Evolutionary conservation across 2,113 vertebrate genomes (phyloP), one percentile per base, ranked within the genome.

Genomic region (Haplochromis burtoni): DNA sequence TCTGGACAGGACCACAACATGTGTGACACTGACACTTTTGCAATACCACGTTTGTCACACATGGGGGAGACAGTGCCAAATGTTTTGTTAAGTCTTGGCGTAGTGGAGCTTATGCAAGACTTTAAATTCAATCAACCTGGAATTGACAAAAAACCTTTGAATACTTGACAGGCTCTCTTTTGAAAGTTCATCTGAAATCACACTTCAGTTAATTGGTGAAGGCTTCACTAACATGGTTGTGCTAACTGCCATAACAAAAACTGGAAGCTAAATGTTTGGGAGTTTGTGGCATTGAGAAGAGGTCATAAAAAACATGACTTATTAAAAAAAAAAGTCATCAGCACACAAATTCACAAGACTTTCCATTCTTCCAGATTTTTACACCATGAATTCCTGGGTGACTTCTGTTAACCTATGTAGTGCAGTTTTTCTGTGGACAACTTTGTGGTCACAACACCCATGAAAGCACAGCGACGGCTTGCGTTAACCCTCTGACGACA

Each of bases 181-280:
- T 31, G 14, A 61, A 17, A 61, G 29, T 61, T 61, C 57, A 31
- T 61, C 1, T 61, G 57, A 61, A 61, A 61, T 17, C 29, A 31
- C 57, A 33, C 2, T 21, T 21, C 10, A 21, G n/a, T 54, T 54
- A 21, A 54, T 33, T 61, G 57, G 5, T 31, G 12, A 24, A 42
- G 38, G 66, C n/a, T 71, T 71, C 38, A 21, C 35, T 42, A 42
- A 71, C n/a, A 71, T 24, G n/a, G n/a, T 13, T 71, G n/a, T 6
- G 10, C 35, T 71, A 42, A 42, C 12, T 13, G 35, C 3, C n/a
- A 9, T 40, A 14, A 1, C 5, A 0, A 40, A 71, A 71, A 14
- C 35, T 24, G 35, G n/a, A 40, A 71, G 5, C n/a, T 10, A 40
- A 71, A 71, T 24, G n/a, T 16, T 71, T 40, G 3, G 35, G 33